Percentiles rank a stretch among this genome's conserved stretches.
Conservation (phyloP, 2,888 invertebrate genomes). For the Pemphredon lugubris region DNA sequence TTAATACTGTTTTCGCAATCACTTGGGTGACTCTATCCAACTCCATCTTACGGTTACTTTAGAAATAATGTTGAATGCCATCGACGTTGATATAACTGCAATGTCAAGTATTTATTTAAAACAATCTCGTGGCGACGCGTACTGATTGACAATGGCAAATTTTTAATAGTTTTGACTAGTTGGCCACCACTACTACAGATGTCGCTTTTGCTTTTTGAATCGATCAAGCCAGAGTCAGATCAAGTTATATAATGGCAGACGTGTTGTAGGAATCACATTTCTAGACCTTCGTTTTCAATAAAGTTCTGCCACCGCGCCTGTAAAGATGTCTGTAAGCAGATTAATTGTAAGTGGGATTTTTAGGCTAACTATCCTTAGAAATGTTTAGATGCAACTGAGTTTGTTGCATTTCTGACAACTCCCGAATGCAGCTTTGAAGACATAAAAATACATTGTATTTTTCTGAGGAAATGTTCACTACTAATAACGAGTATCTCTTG, state of each 20-base stretch:
- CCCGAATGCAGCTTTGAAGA: background rate
- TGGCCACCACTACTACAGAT: no score
- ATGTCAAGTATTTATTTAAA: no score
- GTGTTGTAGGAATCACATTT: constrained; percentile 28
- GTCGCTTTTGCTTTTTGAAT: no score
- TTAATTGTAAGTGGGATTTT: constrained; percentile 55
- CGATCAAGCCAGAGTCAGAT: constrained; percentile 4
- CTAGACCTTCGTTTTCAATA: constrained; percentile 26
- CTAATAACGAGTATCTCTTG: constrained; percentile 36
- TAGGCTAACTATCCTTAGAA: no score
- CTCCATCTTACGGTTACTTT: no score
- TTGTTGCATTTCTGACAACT: background rate
- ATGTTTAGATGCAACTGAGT: background rate
- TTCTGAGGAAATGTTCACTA: background rate
- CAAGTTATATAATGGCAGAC: constrained; percentile 47
- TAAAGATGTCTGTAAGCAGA: constrained; percentile 56
- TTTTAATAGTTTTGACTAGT: no score
- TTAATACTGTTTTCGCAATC: no score
- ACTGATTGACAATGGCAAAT: no score
- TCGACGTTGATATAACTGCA: no score
- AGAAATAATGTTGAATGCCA: no score
- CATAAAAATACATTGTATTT: constrained; percentile 15
- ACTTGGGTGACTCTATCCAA: no score
- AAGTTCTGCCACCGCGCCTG: constrained; percentile 2
- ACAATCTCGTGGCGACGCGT: no score